These are phyloP conservation scores for Brachionichthys hirsutus DNA, from an alignment of 2,113 vertebrate species.

Conservation along the genomic window DNA sequence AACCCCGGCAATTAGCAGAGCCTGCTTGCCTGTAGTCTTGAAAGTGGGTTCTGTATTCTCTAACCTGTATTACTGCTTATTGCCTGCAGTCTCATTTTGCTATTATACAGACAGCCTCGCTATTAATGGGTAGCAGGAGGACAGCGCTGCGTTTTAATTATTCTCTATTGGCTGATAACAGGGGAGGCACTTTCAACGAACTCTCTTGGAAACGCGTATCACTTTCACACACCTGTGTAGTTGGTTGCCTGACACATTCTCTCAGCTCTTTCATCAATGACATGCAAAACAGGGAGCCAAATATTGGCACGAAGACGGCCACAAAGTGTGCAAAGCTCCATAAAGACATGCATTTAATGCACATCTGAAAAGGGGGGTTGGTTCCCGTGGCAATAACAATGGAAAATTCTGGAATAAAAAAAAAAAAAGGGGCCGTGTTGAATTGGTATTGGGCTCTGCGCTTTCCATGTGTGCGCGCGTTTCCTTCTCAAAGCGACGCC, in stretches of 20 bases:
- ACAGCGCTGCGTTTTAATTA: slow-evolving; percentile 49
- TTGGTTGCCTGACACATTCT: neutral
- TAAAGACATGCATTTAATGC: slow-evolving; percentile 28
- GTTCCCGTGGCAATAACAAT: slow-evolving; percentile 60
- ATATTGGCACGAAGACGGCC: slow-evolving; percentile 8
- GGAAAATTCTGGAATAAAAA: slow-evolving; percentile 58
- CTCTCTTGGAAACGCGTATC: slow-evolving; percentile 1
- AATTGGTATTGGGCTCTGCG: slow-evolving; percentile 56
- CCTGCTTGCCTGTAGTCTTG: slow-evolving; percentile 74
- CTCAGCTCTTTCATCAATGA: slow-evolving; percentile 19
- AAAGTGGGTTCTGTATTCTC: slow-evolving; percentile 69
- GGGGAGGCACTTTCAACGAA: slow-evolving; percentile 27
- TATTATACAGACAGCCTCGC: slow-evolving; percentile 51
- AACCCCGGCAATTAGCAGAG: slow-evolving; percentile 76
- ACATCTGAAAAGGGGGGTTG: slow-evolving; percentile 16
- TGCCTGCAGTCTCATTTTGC: slow-evolving; percentile 53
- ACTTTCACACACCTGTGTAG: slow-evolving; percentile 10
- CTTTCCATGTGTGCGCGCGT: neutral
- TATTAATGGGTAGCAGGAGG: slow-evolving; percentile 48
- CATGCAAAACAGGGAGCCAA: slow-evolving; percentile 17
- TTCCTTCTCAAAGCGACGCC: slow-evolving; percentile 59
- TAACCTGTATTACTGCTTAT: slow-evolving; percentile 59
- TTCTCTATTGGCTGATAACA: slow-evolving; percentile 41
- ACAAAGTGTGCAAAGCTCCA: slow-evolving; percentile 41
- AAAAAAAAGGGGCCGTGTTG: slow-evolving; percentile 58